Evolutionary conservation across 2,888 invertebrate genomes (phyloP), one percentile per base, ranked within the genome.

Genomic region (Carcina quercana): DNA sequence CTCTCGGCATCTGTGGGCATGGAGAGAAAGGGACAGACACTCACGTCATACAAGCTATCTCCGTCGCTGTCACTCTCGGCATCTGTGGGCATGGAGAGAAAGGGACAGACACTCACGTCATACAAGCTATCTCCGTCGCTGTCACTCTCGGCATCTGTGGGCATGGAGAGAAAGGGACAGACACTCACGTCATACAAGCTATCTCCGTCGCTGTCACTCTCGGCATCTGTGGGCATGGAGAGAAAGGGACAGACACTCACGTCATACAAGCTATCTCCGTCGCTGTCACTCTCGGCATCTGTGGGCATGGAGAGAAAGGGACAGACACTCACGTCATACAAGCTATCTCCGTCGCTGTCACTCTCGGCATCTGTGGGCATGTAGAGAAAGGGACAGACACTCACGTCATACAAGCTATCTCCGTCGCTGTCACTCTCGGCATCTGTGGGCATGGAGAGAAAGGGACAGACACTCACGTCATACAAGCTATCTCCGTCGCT

Each of bases 11-110:
- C n/a, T n/a, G n/a, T n/a, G n/a, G n/a, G n/a, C n/a, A n/a, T n/a
- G n/a, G n/a, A n/a, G n/a, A n/a, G n/a, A n/a, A n/a, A n/a, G n/a
- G n/a, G n/a, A n/a, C 21, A 5, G 11, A 3, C 5, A 20, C 28
- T 29, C 10, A 29, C 28, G 8, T 29, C 28, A 14, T 29, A 29
- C 5, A 29, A 13, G 21, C 28, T 29, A n/a, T 21, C 28, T 4
- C 21, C 28, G n/a, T 14, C 20, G 5, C 8, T 3, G 20, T 15
- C 22, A n/a, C 21, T 28, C 5, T 28, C 8, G n/a, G n/a, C n/a
- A n/a, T n/a, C n/a, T n/a, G n/a, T n/a, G n/a, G n/a, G n/a, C n/a
- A n/a, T n/a, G n/a, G n/a, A n/a, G n/a, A n/a, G n/a, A n/a, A n/a
- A n/a, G n/a, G n/a, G n/a, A n/a, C 21, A 5, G 11, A 3, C 5